phyloP scores from a whole-genome alignment of 2,888 invertebrate species.

The Idaea dimidiata region DNA sequence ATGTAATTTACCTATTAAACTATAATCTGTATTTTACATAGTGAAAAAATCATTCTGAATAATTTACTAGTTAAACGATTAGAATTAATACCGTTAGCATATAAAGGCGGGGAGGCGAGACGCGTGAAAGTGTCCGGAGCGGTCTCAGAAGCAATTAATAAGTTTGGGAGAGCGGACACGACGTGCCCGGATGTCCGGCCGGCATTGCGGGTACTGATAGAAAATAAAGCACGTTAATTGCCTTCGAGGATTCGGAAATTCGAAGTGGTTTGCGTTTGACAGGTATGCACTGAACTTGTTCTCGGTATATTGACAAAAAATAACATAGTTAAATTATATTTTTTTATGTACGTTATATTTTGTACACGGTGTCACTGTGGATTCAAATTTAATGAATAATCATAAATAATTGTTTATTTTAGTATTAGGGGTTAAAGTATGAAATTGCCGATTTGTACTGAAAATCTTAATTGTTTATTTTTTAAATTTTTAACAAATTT shows the following conservation, averaged over 20 bases:
- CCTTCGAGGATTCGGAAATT: not conserved
- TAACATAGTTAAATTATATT: not conserved
- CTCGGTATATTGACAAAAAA: not conserved
- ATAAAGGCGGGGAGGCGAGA: slow-evolving; percentile 15
- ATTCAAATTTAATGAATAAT: too few species aligned
- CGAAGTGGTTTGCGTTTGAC: not conserved
- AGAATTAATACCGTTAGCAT: not conserved
- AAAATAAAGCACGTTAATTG: slow-evolving; percentile 20
- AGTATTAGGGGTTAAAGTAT: too few species aligned
- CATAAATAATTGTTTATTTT: too few species aligned
- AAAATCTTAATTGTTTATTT: too few species aligned
- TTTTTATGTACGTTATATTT: too few species aligned
- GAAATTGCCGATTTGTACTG: too few species aligned
- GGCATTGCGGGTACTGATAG: slow-evolving; percentile 45
- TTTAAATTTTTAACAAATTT: too few species aligned
- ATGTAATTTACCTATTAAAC: too few species aligned
- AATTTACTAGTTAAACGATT: not conserved
- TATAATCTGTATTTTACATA: too few species aligned
- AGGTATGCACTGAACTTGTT: not conserved
- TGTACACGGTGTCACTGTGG: too few species aligned
- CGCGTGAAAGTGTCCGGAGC: slow-evolving; percentile 40
- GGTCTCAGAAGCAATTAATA: slow-evolving; percentile 69
- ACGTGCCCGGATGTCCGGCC: slow-evolving; percentile 61
- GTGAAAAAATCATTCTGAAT: not conserved
- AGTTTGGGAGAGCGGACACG: slow-evolving; percentile 51